phyloP scores from a whole-genome alignment of 2,888 invertebrate genomes.

The Pristionchus entomophagus region DNA sequence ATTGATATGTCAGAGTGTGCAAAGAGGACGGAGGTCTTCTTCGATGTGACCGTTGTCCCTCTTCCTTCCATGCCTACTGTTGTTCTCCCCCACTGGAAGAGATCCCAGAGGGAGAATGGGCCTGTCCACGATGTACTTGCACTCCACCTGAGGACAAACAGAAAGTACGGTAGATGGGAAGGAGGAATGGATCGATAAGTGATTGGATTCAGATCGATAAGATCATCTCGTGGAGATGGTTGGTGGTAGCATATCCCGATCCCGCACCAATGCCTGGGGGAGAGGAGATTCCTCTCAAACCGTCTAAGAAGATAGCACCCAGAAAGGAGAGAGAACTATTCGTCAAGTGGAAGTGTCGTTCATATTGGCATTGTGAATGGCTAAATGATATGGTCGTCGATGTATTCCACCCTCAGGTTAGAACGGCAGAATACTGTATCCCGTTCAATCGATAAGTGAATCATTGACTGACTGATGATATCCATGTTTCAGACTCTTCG shows the following conservation, averaged over 20 bases:
- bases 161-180: constrained; percentile 75
- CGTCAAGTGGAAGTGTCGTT: constrained; percentile 95
- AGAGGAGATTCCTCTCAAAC: constrained; percentile 71
- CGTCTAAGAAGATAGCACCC: constrained; percentile 67
- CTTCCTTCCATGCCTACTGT: constrained; percentile 98
- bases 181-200: constrained; percentile 59
- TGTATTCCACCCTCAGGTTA: constrained; percentile 63
- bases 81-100: constrained; percentile 97
- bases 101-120: constrained; percentile 93
- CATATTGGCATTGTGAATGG: constrained; percentile 99
- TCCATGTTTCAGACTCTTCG: constrained; percentile 92
- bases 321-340: constrained; percentile 87
- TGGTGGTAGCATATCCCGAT: constrained; percentile 71
- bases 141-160: constrained; percentile 81
- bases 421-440: not conserved
- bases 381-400: constrained; percentile 81
- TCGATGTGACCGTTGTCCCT: constrained; percentile 97
- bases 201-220: constrained; percentile 80
- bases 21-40: constrained; percentile 99
- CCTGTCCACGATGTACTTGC: constrained; percentile 87
- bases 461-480: constrained; percentile 93
- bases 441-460: constrained; percentile 51
- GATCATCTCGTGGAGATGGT: constrained; percentile 97
- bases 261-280: constrained; percentile 56
- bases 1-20: constrained; percentile 82